A percentile compares a stretch with the other conserved stretches of the same genome.
These are phyloP conservation scores for Drosophila prosaltans DNA, from an alignment of 1,140 invertebrate genomes.

Conservation along the genomic window DNA sequence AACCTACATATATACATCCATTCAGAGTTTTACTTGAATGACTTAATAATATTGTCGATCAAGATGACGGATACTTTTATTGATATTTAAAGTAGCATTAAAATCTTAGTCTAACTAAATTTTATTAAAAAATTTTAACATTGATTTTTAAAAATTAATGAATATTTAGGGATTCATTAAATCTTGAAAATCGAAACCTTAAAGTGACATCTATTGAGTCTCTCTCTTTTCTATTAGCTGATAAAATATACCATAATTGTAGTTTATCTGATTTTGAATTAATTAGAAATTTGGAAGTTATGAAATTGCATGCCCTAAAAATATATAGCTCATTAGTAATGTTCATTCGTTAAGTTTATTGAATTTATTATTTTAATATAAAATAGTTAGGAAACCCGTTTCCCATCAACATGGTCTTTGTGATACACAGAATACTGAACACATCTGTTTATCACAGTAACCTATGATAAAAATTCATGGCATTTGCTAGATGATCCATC, in stretches of 20 bases:
- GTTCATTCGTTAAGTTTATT: neutral
- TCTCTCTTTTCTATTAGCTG: neutral
- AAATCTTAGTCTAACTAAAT: too few relatives aligned
- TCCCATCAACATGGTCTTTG: neutral
- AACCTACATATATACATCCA: too few relatives aligned
- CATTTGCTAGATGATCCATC: conserved; percentile 27
- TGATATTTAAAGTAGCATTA: too few relatives aligned
- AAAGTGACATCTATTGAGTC: too few relatives aligned
- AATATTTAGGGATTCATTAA: too few relatives aligned
- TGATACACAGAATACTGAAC: neutral
- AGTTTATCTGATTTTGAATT: neutral
- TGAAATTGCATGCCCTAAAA: neutral
- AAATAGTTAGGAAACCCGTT: neutral
- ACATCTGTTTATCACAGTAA: neutral
- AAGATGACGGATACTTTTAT: too few relatives aligned
- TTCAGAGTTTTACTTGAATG: too few relatives aligned
- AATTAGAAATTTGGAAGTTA: neutral
- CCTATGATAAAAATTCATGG: conserved; percentile 25
- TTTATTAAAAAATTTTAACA: too few relatives aligned
- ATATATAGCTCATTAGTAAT: neutral
- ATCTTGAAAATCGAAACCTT: too few relatives aligned
- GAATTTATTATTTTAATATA: neutral
- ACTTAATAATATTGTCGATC: too few relatives aligned
- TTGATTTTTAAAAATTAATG: too few relatives aligned
- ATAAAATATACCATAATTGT: neutral